These are phyloP conservation scores for Petroica traversi DNA, from an alignment of 2,113 vertebrate species.

Conservation along the genomic window DNA sequence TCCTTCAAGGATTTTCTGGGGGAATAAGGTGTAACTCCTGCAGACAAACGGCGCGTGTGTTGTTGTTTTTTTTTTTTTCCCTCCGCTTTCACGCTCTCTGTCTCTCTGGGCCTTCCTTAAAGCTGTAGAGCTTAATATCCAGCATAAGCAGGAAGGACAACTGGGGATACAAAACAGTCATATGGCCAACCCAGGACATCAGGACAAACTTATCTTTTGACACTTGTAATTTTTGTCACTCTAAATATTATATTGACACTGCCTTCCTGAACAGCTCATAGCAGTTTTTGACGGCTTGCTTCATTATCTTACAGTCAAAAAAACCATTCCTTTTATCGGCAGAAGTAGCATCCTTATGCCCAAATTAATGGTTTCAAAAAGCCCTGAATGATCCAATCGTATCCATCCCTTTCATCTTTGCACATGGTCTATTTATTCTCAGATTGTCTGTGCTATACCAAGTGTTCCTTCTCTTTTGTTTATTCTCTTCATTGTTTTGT, in stretches of 20 bases:
- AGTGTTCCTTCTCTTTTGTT: background rate
- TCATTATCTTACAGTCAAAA: background rate
- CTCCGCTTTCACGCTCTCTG: too few relatives aligned
- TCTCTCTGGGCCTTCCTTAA: too few relatives aligned
- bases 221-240: background rate
- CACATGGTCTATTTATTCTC: background rate
- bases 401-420: background rate
- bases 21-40: too few relatives aligned
- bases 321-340: background rate
- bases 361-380: background rate
- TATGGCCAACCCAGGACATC: too few relatives aligned
- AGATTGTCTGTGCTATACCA: background rate
- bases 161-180: too few relatives aligned
- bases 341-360: background rate
- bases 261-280: background rate
- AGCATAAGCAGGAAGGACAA: too few relatives aligned
- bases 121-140: too few relatives aligned
- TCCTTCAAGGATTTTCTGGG: too few relatives aligned
- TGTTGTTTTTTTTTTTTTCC: too few relatives aligned
- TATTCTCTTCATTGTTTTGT: background rate
- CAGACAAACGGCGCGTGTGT: too few relatives aligned
- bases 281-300: background rate
- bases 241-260: background rate
- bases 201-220: background rate
- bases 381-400: fast-evolving